Conservation (phyloP, 2,113 vertebrate genomes). For the Mystacornis crossleyi region DNA sequence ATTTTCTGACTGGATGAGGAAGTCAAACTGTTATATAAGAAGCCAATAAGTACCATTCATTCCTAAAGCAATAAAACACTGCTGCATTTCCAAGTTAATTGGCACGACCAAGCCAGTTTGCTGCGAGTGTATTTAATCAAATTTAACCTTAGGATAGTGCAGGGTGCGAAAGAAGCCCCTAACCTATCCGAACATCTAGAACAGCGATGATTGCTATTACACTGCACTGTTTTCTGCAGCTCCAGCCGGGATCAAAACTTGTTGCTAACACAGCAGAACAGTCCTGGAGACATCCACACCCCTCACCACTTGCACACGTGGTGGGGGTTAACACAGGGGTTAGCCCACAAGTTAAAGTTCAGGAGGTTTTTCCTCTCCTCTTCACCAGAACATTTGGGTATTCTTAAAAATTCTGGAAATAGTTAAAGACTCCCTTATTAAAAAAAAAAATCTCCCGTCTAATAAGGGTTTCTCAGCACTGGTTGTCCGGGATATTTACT, state of each 20-base stretch:
- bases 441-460: neutral
- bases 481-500: neutral
- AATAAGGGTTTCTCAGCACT: neutral
- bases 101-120: neutral
- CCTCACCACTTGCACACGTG: neutral
- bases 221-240: neutral
- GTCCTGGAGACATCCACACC: neutral
- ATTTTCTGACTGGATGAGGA: slow-evolving; percentile 54
- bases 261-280: neutral
- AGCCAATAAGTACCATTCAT: slow-evolving; percentile 28
- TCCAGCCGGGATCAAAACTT: neutral
- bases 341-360: neutral
- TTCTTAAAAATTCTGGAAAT: neutral
- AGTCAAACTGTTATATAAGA: slow-evolving; percentile 64
- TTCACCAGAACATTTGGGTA: neutral
- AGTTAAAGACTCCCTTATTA: neutral
- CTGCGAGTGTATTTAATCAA: slow-evolving; percentile 7
- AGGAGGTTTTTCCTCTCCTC: neutral
- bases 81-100: neutral
- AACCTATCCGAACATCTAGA: neutral
- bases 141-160: neutral
- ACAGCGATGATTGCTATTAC: neutral
- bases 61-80: slow-evolving; percentile 23
- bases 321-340: neutral
- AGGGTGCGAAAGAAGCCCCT: too few relatives aligned